Base-by-base conservation (phyloP, 2,797 vertebrate genomes). In the Hydrolagus colliei region DNA sequence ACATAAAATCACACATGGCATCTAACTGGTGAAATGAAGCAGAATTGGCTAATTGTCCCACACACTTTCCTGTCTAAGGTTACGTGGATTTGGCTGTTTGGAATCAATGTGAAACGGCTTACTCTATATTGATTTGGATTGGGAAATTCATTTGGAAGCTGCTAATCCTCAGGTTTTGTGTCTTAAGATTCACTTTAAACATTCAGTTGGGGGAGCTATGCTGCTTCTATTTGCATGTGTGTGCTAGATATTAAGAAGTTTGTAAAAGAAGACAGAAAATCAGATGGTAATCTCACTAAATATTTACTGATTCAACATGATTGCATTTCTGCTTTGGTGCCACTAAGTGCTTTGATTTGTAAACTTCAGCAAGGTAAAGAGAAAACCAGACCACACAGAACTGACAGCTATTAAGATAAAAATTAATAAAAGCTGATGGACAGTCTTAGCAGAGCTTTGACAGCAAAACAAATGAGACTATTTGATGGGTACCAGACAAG, bases 301-400 rank as follows among this genome's bases (percentile, higher is more conserved):
- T 84, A 84, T 84, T 82, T 82, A 35, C 79, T 82, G 32, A 82
- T 68, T 68, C 78, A 67, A 63, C 7, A 9, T 84, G 32, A 84
- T 84, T 41, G 27, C 65, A 71, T 84, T 84, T 41, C 16, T 84
- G 32, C 65, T 71, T 84, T 84, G 65, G 32, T 41, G 32, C 7
- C 22, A 2, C 27, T 68, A 27, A 84, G 65, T 11, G 61, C 75
- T 77, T 77, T 77, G 63, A 82, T 68, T 68, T 82, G 65, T 84
- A 71, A 84, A 84, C 68, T 27, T 68, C 41, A 62, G 73, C n/a
- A n/a, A 59, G 41, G 41, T 77, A 59, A 11, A 76, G 8, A 61
- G 20, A 76, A 52, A 84, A 84, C 5, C 65, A 13, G 16, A 68
- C 65, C 32, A 84, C 22, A 84, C 41, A 52, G 41, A 84, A 84